Base-by-base conservation (phyloP, 2,888 invertebrate species). In the Gari tellinella region DNA sequence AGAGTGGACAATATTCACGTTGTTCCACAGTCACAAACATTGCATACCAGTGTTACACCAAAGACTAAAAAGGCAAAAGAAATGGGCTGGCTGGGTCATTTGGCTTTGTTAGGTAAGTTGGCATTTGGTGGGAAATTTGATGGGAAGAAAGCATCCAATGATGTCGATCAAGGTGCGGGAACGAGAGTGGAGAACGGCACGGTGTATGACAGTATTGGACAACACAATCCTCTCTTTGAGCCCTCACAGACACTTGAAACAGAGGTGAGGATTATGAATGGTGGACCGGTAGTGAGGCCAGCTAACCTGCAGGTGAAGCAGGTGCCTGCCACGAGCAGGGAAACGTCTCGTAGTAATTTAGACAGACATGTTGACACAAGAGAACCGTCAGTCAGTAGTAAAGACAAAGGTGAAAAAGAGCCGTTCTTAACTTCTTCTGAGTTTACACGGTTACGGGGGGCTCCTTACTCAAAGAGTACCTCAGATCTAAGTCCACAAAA, bases 191-290 rank as follows among this genome's bases (percentile, higher is more conserved):
- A 78, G n/a, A 70, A 57, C 40, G 78, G 78, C 2, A 31, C 52
- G 21, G 17, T 70, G 14, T 69, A 73, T 60, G 70, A 78, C 26
- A 72, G 65, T 57, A 41, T 72, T 68, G 68, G 80, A 49, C 64
- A 78, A 51, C 60, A 73, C 58, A 69, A 80, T 53, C 78, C 74
- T 3, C 61, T 70, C 31, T 78, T 67, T 62, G 78, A 78, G 49
- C 74, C 77, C 19, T 68, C 78, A 19, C 73, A 75, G 26, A 78
- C 76, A 5, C 66, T 85, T 12, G 80, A 84, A 25, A 90, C 89
- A 10, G 89, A 90, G 61, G 87, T 90, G 1, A 67, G 83, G 38
- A 53, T 90, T 23, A 83, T 85, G 25, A 88, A 88, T 61, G 87
- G 87, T 15, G 74, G 77, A 12, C 65, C 84, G 15, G 72, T 83